Percentiles rank a stretch among this genome's conserved stretches.
phyloP scores from a whole-genome alignment of 1,140 invertebrate species.

The Protaetia brevitarsis region DNA sequence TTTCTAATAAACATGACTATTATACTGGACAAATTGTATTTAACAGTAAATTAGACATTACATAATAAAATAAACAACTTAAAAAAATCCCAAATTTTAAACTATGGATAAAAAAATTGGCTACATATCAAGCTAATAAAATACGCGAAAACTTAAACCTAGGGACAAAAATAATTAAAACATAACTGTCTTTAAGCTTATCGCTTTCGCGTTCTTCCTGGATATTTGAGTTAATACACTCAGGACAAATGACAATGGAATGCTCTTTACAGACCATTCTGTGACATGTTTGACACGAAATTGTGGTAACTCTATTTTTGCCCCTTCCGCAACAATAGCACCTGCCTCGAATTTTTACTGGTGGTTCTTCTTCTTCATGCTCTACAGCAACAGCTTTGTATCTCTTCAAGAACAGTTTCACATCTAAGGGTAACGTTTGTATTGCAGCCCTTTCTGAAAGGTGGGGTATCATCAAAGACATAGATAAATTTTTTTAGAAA shows the following conservation, averaged over 20 bases:
- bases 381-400: neutral
- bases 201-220: neutral
- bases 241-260: neutral
- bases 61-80: too few species aligned
- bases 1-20: too few species aligned
- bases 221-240: constrained; percentile 1
- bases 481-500: constrained; percentile 50
- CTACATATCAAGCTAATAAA: too few species aligned
- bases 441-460: constrained; percentile 28
- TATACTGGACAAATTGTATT: too few species aligned
- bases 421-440: constrained; percentile 20
- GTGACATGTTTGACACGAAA: neutral
- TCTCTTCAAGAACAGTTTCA: constrained; percentile 20
- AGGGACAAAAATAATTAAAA: neutral
- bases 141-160: too few species aligned
- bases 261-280: too few species aligned
- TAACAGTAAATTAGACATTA: too few species aligned
- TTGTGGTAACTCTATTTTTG: neutral
- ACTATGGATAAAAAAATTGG: too few species aligned
- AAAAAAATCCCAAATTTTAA: too few species aligned
- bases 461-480: constrained; percentile 45
- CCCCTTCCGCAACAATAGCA: neutral
- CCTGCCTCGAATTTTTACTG: constrained; percentile 10
- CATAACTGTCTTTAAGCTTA: neutral
- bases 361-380: neutral